These are phyloP conservation scores for Lemur catta DNA, from an alignment of 2,797 vertebrate species.

Conservation along the genomic window DNA sequence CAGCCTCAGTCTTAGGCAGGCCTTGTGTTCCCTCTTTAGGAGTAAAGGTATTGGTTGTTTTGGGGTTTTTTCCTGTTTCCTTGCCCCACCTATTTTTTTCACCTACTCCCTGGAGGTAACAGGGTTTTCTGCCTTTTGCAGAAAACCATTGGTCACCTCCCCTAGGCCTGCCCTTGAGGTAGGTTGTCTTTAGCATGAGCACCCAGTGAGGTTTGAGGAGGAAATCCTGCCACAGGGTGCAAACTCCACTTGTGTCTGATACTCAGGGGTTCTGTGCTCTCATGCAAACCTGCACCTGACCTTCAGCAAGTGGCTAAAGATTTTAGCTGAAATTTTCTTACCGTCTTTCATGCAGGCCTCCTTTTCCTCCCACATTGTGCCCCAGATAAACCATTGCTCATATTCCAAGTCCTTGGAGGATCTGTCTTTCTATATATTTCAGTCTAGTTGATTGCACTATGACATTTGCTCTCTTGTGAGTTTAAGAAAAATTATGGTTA, in stretches of 20 bases:
- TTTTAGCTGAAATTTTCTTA: background rate
- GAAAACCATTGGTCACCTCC: background rate
- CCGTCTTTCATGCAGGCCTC: background rate
- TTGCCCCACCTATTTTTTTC: background rate
- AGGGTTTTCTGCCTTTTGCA: background rate
- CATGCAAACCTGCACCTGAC: background rate
- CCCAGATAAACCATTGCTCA: background rate
- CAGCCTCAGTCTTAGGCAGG: background rate
- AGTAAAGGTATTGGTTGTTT: background rate
- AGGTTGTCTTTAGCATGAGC: background rate
- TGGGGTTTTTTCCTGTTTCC: background rate
- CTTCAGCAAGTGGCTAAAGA: background rate
- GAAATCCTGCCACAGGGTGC: background rate
- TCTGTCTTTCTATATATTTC: background rate
- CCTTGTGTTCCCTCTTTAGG: background rate
- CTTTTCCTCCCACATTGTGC: background rate
- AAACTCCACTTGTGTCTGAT: background rate
- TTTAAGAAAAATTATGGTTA: conserved; percentile 21
- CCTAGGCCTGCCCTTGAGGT: background rate
- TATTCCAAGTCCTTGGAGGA: background rate
- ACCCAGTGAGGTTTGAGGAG: background rate
- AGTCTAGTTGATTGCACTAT: background rate
- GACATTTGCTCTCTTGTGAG: background rate
- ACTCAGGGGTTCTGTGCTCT: background rate
- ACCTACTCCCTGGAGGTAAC: background rate